phyloP scores from a whole-genome alignment of 2,113 vertebrate species.

The Acrocephalus arundinaceus region DNA sequence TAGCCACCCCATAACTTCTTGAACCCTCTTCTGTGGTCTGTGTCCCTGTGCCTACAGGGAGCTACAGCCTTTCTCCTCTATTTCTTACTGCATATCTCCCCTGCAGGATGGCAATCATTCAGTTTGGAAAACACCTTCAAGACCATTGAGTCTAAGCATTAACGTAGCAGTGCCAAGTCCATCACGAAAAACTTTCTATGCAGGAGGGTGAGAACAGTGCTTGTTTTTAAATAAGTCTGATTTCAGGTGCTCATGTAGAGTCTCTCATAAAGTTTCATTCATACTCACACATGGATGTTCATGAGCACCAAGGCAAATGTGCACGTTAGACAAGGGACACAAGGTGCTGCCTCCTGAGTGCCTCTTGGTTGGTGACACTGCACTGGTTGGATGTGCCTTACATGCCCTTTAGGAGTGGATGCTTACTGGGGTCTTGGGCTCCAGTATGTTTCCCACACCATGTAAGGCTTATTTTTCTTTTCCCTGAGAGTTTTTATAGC shows the following conservation, averaged over 20 bases:
- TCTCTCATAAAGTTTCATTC: not conserved
- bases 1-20: not conserved
- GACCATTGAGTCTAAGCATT: not conserved
- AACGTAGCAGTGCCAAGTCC: not conserved
- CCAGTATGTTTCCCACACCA: not conserved
- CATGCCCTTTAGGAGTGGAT: fast-evolving
- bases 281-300: not conserved
- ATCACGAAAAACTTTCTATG: not conserved
- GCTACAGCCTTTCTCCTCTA: not conserved
- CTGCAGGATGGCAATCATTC: not conserved
- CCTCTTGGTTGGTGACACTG: not conserved
- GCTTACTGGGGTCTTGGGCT: not conserved
- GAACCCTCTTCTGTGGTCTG: not conserved
- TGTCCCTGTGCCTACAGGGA: not conserved
- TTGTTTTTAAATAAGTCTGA: not conserved
- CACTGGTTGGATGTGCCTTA: not conserved
- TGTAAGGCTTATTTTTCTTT: not conserved
- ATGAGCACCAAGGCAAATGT: not conserved
- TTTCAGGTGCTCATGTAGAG: not conserved
- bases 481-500: not conserved
- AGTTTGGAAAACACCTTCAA: not conserved
- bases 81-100: fast-evolving
- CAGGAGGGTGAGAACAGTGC: not conserved
- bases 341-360: not conserved
- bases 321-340: not conserved